These are phyloP conservation scores for Congeria kusceri DNA, from an alignment of 2,888 invertebrate species.

Conservation along the genomic window DNA sequence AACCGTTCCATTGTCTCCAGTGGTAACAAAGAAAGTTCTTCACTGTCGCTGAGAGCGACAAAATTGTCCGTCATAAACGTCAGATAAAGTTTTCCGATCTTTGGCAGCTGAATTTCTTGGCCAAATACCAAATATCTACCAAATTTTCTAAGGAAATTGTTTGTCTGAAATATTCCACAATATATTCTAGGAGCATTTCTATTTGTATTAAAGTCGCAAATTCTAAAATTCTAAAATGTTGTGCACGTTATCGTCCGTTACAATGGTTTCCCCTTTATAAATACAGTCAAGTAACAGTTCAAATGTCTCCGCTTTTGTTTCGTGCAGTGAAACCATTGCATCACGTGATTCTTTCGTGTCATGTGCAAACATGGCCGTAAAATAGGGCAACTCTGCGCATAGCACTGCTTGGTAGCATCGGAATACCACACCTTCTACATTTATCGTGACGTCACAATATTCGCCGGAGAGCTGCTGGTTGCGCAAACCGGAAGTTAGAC, in stretches of 20 bases:
- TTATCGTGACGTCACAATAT: constrained; percentile 68
- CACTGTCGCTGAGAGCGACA: constrained; percentile 52
- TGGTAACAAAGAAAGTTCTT: constrained; percentile 87
- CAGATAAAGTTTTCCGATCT: constrained; percentile 89
- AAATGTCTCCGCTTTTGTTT: constrained; percentile 90
- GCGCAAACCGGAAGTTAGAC: constrained; percentile 6
- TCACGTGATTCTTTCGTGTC: constrained; percentile 66
- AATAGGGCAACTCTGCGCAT: constrained; percentile 68
- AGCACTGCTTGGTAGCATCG: constrained; percentile 69
- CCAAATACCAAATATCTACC: constrained; percentile 93
- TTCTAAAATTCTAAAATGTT: constrained; percentile 89
- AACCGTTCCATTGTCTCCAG: constrained; percentile 92
- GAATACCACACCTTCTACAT: constrained; percentile 61
- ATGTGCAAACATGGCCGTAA: constrained; percentile 69
- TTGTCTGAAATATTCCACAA: constrained; percentile 90
- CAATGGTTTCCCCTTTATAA: constrained; percentile 91
- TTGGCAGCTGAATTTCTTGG: constrained; percentile 90
- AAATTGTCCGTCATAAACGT: constrained; percentile 88
- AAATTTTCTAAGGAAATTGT: constrained; percentile 92
- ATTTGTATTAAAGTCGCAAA: constrained; percentile 95
- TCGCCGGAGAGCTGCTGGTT: constrained; percentile 23
- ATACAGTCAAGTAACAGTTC: constrained; percentile 92
- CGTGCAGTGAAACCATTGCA: constrained; percentile 54
- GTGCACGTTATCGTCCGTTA: constrained; percentile 92
- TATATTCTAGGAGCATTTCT: constrained; percentile 91